These are phyloP conservation scores for Pelagia noctiluca DNA, from an alignment of 30 jellyfish, hydroid and myxozoan genomes.

Conservation along the genomic window DNA sequence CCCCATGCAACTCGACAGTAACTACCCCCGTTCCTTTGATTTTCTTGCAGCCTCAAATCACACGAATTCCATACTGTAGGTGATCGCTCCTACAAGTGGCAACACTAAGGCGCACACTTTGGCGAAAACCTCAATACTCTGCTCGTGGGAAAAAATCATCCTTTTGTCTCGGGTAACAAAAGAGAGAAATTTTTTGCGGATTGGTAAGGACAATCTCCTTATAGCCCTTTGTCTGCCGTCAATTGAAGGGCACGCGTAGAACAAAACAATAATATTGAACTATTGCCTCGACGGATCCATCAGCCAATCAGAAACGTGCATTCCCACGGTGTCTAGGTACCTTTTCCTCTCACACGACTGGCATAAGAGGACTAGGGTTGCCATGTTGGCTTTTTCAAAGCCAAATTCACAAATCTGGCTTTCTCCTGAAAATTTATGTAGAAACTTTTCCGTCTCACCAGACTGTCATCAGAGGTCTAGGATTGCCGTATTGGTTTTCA, in stretches of 20 bases:
- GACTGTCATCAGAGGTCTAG: too few relatives aligned
- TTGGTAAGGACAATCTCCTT: conserved; percentile 79
- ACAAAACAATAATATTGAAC: conserved; percentile 70
- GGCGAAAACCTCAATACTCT: conserved; percentile 31
- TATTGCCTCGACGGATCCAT: conserved; percentile 65
- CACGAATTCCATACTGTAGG: too few relatives aligned
- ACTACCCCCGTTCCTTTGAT: too few relatives aligned
- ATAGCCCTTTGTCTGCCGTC: conserved; percentile 74
- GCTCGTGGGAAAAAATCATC: conserved; percentile 86
- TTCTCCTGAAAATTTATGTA: too few relatives aligned
- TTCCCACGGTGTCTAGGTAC: conserved; percentile 92
- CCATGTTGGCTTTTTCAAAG: too few relatives aligned
- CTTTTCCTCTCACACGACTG: conserved; percentile 82
- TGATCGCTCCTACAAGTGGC: too few relatives aligned
- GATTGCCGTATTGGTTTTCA: too few relatives aligned
- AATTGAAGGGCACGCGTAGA: conserved; percentile 90
- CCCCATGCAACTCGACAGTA: too few relatives aligned
- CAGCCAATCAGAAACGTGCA: conserved; percentile 79
- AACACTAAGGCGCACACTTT: conserved; percentile 20
- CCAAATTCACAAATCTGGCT: too few relatives aligned
- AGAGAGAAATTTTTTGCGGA: conserved; percentile 79
- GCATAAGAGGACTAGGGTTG: conserved; percentile 83
- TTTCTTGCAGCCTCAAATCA: too few relatives aligned
- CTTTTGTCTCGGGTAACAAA: conserved; percentile 67
- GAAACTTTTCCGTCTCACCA: too few relatives aligned